Evolutionary conservation across 2,797 vertebrate genomes (phyloP).

Genomic region (Sebastes reedi): DNA sequence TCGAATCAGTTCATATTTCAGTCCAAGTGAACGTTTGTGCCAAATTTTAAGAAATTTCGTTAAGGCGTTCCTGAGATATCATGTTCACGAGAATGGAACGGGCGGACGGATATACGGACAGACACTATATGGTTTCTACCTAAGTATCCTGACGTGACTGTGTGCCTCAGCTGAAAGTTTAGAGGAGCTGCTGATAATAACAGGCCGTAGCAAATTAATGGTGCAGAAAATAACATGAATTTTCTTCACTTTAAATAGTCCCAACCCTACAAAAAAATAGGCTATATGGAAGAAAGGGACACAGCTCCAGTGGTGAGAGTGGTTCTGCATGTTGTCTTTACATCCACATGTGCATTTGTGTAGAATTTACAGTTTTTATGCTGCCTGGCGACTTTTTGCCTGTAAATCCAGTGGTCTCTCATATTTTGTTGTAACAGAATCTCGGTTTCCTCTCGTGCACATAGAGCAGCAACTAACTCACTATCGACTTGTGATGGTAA

Average conservation of each 20-base stretch:
- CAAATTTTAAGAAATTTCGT: no score
- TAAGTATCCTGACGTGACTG: no score
- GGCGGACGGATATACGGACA: no score
- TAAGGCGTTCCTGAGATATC: no score
- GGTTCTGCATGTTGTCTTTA: neutral
- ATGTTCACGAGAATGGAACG: no score
- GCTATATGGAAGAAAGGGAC: neutral
- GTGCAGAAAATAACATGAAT: neutral
- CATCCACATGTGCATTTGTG: neutral
- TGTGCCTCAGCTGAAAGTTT: neutral
- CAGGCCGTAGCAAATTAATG: neutral
- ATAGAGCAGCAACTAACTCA: neutral
- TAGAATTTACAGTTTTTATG: neutral
- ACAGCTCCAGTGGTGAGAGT: no score
- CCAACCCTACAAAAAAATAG: neutral
- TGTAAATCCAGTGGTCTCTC: neutral
- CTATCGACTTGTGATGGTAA: neutral
- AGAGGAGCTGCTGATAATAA: neutral
- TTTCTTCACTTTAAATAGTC: neutral
- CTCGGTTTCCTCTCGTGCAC: neutral
- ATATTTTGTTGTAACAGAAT: neutral
- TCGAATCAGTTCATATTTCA: no score
- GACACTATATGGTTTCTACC: no score
- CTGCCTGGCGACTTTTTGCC: neutral
- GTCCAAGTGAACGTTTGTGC: no score